Base-by-base conservation (phyloP, 2,113 vertebrate species). In the Chunga burmeisteri region DNA sequence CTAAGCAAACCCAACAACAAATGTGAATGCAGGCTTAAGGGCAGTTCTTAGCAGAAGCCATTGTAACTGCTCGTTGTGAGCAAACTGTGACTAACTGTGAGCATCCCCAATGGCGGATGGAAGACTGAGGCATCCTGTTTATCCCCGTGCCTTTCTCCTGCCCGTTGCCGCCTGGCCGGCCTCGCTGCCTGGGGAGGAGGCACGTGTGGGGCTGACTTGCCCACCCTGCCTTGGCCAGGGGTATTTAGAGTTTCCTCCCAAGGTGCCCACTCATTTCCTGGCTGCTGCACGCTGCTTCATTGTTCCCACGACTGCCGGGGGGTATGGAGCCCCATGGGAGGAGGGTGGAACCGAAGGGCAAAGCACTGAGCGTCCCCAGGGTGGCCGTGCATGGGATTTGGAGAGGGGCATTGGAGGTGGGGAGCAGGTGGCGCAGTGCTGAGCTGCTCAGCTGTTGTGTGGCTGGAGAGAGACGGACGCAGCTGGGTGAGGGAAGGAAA, bases 371-470 rank as follows among this genome's bases (percentile, higher is more conserved):
- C 6, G 38, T 94, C 49, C 74, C 88, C 0, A 3, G 86, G 93
- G 95, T 32, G 67, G 84, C 81, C 9, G 40, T 21, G 9, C 6
- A 4, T 12, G 78, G 49, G 85, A 46, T 88, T 40, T 56, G 38
- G 46, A 78, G n/a, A 46, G 81, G 83, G 88, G 44, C 47, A 1
- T 2, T 40, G 80, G 89, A 97, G 95, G 97, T 97, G 93, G 97
- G 98, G 98, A 98, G 98, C 98, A 98, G 98, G 98, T 98, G 98
- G 98, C 67, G 30, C 46, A 49, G 97, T 94, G 97, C 98, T 97
- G 97, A 97, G 98, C 97, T 94, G 98, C 97, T 98, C 98, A 98
- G 98, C 98, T 98, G 98, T 96, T 82, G 78, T 91, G 95, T 81
- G 96, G 94, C 94, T 94, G 67, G 38, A 80, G 96, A 97, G 96